Evolutionary conservation across 2,797 vertebrate species (phyloP).

Genomic region (Lepus oiostolus): DNA sequence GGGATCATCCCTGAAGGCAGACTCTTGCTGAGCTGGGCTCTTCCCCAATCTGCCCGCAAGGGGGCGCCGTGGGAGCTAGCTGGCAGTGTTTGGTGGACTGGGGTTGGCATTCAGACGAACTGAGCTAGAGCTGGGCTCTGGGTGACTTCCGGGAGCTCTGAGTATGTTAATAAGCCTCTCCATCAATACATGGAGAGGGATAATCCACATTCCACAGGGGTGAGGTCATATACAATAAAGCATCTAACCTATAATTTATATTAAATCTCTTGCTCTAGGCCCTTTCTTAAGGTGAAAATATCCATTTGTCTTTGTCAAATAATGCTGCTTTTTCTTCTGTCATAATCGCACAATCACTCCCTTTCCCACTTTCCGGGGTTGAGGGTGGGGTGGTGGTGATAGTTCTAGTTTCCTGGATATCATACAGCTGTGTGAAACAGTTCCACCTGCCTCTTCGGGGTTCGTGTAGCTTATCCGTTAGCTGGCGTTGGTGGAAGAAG

Average conservation of each 20-base stretch:
- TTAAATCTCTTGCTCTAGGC: not conserved
- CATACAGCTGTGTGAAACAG: not conserved
- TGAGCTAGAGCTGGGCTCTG: not conserved
- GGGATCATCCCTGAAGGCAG: not conserved
- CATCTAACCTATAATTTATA: not conserved
- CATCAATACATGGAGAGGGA: not conserved
- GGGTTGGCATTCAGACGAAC: not conserved
- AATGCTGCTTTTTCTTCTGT: not conserved
- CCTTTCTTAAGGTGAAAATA: not conserved
- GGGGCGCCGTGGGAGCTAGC: not conserved
- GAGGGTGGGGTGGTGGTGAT: not conserved
- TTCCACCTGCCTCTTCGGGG: not conserved
- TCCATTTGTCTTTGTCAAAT: not conserved
- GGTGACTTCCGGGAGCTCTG: not conserved
- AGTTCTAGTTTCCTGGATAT: not conserved
- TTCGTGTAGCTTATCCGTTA: not conserved
- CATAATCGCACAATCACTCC: rapidly evolving
- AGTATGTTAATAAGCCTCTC: not conserved
- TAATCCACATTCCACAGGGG: not conserved
- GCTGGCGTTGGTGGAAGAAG: not conserved
- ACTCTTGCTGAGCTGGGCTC: not conserved
- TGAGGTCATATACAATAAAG: not conserved
- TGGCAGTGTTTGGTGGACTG: rapidly evolving
- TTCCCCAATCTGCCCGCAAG: not conserved
- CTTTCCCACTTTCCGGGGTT: not conserved